Conservation (phyloP, 2,113 vertebrate species). For the Pedetes capensis region DNA sequence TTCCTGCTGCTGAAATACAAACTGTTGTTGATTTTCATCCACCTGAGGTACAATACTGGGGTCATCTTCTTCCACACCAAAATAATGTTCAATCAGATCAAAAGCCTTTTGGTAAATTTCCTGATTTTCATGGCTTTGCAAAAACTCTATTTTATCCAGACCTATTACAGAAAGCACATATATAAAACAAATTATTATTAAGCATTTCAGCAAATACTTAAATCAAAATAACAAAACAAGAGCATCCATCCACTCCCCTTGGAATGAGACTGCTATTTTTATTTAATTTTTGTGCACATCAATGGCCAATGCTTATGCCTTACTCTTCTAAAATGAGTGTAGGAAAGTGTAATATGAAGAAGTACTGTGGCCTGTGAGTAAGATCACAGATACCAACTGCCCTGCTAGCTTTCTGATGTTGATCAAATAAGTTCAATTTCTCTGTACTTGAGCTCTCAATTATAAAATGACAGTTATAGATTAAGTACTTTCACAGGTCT, state of each 20-base stretch:
- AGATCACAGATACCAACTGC: not conserved
- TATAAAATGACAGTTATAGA: constrained; percentile 35
- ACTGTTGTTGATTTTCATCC: constrained; percentile 93
- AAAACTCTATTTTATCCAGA: constrained; percentile 93
- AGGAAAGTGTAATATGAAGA: not conserved
- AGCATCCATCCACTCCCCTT: not conserved
- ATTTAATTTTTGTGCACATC: constrained; percentile 25
- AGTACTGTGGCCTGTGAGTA: not conserved
- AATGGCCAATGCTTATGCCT: not conserved
- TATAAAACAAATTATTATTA: not conserved
- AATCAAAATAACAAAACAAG: constrained; percentile 19
- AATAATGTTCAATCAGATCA: constrained; percentile 93
- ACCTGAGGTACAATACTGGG: constrained; percentile 91
- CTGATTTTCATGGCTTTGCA: constrained; percentile 93
- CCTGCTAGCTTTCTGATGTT: not conserved
- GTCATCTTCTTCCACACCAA: constrained; percentile 93
- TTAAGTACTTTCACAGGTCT: not conserved
- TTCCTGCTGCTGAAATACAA: constrained; percentile 93
- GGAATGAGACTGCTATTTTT: not conserved
- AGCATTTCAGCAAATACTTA: not conserved
- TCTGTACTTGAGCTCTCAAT: not conserved
- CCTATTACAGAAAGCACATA: constrained; percentile 81
- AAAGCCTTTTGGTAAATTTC: constrained; percentile 94
- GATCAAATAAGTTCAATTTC: not conserved
- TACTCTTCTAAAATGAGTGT: not conserved